Percentiles rank a stretch among this genome's conserved stretches.
Conservation (phyloP, 1,140 invertebrate species). For the Thaumetopoea pityocampa region DNA sequence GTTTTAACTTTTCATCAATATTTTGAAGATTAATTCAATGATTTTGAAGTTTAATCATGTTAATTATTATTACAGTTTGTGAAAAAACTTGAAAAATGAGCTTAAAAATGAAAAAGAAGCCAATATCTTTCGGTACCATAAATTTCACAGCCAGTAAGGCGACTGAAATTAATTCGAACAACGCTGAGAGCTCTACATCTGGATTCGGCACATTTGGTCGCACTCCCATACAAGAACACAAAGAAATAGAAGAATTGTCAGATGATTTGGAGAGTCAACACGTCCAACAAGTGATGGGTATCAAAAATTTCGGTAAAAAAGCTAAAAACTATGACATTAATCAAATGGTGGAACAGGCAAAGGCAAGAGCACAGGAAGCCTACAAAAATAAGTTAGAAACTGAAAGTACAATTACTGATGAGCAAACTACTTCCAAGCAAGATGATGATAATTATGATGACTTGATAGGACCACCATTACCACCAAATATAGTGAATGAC, state of each 20-base stretch:
- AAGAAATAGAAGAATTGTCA: constrained; percentile 80
- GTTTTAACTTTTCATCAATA: too few species aligned
- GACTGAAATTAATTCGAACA: constrained; percentile 20
- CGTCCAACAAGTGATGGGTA: constrained; percentile 84
- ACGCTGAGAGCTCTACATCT: constrained; percentile 34
- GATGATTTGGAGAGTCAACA: constrained; percentile 82
- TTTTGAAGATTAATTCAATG: too few species aligned
- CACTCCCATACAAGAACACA: constrained; percentile 68
- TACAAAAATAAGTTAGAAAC: constrained; percentile 41
- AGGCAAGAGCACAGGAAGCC: constrained; percentile 62
- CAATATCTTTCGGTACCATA: constrained; percentile 73
- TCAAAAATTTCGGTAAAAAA: constrained; percentile 86
- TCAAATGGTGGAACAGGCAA: constrained; percentile 74
- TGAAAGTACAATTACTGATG: constrained; percentile 29
- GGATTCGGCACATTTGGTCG: constrained; percentile 81
- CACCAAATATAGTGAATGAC: constrained; percentile 30
- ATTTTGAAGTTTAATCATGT: too few species aligned
- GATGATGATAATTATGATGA: constrained; percentile 68
- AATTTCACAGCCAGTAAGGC: constrained; percentile 44
- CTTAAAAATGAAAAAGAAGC: constrained; percentile 64
- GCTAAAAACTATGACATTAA: constrained; percentile 85
- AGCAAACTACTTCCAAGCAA: constrained; percentile 29
- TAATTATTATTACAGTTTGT: too few species aligned
- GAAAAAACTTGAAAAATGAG: too few species aligned
- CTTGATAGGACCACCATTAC: constrained; percentile 79